A percentile compares a stretch with the other conserved stretches of the same genome.
phyloP scores from a whole-genome alignment of 2,888 invertebrate genomes.

The Lamellibrachia satsuma region DNA sequence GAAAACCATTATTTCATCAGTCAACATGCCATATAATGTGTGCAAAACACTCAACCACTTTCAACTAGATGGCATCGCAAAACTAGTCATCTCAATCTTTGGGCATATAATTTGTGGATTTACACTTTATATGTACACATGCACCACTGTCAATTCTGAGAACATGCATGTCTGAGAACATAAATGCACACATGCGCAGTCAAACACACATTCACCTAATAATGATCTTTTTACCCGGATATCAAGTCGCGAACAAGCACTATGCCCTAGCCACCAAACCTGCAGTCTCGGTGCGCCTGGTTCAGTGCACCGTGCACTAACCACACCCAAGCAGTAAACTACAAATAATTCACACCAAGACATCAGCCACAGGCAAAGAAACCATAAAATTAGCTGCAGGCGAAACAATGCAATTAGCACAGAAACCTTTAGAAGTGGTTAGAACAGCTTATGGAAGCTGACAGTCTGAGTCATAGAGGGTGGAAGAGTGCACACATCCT shows the following conservation, averaged over 20 bases:
- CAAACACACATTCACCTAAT: neutral
- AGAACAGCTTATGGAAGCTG: neutral
- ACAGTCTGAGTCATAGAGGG: neutral
- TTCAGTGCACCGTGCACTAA: neutral
- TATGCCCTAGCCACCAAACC: neutral
- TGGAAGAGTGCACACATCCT: neutral
- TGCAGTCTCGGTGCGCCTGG: neutral
- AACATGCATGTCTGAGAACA: neutral
- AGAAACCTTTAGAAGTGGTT: neutral
- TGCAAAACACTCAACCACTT: no score
- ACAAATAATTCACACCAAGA: neutral
- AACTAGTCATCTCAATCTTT: no score
- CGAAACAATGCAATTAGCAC: neutral
- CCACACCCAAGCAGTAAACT: neutral
- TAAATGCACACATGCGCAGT: neutral
- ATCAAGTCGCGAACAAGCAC: neutral
- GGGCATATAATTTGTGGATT: neutral
- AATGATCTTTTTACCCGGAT: neutral
- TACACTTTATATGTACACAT: neutral
- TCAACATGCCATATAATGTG: no score
- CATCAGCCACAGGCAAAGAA: neutral
- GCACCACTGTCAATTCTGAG: neutral
- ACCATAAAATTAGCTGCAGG: slow-evolving; percentile 17
- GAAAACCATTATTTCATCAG: no score
- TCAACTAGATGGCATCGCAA: no score